These are phyloP conservation scores for Cerastis leucographa DNA, from an alignment of 2,888 invertebrate genomes.

Conservation along the genomic window DNA sequence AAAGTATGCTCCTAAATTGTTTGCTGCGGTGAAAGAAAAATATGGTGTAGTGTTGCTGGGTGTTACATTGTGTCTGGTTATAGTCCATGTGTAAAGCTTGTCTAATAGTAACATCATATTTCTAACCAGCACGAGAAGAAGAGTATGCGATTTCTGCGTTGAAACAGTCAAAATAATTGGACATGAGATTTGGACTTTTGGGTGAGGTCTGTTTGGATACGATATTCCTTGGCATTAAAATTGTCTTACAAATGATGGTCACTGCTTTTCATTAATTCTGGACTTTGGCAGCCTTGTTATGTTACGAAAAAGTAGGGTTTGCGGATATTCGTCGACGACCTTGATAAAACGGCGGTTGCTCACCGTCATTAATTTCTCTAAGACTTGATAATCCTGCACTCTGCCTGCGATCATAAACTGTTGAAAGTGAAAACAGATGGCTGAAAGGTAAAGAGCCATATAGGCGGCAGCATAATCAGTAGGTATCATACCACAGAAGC, in stretches of 20 bases:
- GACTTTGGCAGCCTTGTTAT: neutral
- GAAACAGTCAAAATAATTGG: neutral
- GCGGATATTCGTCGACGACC: neutral
- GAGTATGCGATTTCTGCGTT: neutral
- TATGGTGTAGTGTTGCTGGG: conserved; percentile 12
- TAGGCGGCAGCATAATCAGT: neutral
- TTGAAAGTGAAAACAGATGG: neutral
- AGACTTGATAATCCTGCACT: neutral
- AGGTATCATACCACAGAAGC: neutral
- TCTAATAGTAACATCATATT: neutral
- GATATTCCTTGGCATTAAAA: neutral
- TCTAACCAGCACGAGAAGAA: neutral
- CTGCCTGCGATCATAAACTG: neutral
- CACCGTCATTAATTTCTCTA: rapidly evolving
- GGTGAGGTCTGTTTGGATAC: too few relatives aligned
- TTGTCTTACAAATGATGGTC: neutral
- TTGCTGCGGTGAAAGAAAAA: conserved; percentile 36
- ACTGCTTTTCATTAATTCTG: neutral
- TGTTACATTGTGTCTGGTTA: conserved; percentile 6
- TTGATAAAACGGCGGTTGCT: neutral
- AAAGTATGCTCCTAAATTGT: conserved; percentile 59
- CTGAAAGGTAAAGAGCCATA: too few relatives aligned
- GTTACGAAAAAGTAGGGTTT: neutral
- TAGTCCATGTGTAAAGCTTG: neutral
- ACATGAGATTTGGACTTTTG: neutral